Conservation (phyloP, 2,113 vertebrate species). For the Hippocampus guttulatus region DNA sequence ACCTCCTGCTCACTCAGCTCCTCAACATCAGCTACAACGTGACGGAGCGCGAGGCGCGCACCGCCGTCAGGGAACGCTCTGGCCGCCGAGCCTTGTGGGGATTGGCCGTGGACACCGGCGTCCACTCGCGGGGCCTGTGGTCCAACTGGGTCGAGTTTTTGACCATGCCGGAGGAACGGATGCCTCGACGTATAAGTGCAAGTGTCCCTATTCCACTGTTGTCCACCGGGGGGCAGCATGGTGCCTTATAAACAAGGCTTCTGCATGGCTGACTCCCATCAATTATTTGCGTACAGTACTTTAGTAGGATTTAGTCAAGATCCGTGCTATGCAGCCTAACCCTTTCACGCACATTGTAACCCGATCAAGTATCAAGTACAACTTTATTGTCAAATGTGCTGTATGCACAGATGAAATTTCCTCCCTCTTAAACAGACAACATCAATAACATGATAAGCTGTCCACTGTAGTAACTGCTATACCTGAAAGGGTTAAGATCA, state of each 20-base stretch:
- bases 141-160: conserved; percentile 90
- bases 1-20: conserved; percentile 87
- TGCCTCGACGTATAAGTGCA: conserved; percentile 72
- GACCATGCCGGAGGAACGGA: conserved; percentile 66
- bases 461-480: too few relatives aligned
- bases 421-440: too few relatives aligned
- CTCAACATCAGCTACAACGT: conserved; percentile 93
- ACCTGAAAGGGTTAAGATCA: too few relatives aligned
- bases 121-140: conserved; percentile 80
- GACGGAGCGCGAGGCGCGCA: conserved; percentile 88
- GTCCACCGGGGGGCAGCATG: conserved; percentile 56
- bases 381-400: too few relatives aligned
- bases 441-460: too few relatives aligned
- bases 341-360: too few relatives aligned
- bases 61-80: conserved; percentile 80
- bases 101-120: conserved; percentile 84
- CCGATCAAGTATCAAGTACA: too few relatives aligned
- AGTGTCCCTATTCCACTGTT: conserved; percentile 6
- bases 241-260: conserved; percentile 5
- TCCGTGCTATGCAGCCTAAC: not conserved
- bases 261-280: not conserved
- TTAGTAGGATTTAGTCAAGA: not conserved
- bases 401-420: too few relatives aligned
- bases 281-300: not conserved
- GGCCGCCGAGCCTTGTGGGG: conserved; percentile 79